Percentiles rank a stretch among this genome's conserved stretches.
Conservation (phyloP, 2,888 invertebrate genomes). For the Chaetoderma sp. region DNA sequence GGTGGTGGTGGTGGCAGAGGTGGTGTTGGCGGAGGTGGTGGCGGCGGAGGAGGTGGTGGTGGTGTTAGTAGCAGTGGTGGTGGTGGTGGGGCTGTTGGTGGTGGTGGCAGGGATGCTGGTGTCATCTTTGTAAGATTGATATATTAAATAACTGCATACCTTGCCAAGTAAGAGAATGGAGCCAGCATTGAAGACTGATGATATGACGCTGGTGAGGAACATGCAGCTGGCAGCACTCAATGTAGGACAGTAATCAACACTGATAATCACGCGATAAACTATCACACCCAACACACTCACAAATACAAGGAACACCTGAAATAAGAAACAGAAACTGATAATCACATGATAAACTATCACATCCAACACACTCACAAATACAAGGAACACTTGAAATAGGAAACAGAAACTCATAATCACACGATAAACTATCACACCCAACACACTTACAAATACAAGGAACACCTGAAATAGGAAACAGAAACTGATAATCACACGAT, state of each 20-base stretch:
- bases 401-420: constrained; percentile 52
- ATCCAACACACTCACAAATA: constrained; percentile 62
- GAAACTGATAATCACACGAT: background rate
- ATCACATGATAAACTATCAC: constrained; percentile 61
- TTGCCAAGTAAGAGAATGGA: constrained; percentile 70
- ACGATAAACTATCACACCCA: constrained; percentile 67
- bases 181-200: constrained; percentile 69
- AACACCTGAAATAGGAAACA: constrained; percentile 49
- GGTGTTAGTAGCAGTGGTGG: no score
- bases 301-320: constrained; percentile 64
- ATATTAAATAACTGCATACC: constrained; percentile 40
- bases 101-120: no score
- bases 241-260: constrained; percentile 59
- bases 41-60: no score
- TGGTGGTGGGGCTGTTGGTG: no score
- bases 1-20: no score
- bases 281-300: constrained; percentile 65
- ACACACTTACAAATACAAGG: constrained; percentile 64
- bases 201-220: constrained; percentile 65
- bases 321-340: constrained; percentile 9
- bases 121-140: background rate
- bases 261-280: constrained; percentile 66
- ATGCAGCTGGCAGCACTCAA: constrained; percentile 53
- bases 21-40: no score
- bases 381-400: constrained; percentile 58